Evolutionary conservation across 2,888 invertebrate genomes (phyloP), one percentile per base, ranked within the genome.

Genomic region (Drosophila formosana): DNA sequence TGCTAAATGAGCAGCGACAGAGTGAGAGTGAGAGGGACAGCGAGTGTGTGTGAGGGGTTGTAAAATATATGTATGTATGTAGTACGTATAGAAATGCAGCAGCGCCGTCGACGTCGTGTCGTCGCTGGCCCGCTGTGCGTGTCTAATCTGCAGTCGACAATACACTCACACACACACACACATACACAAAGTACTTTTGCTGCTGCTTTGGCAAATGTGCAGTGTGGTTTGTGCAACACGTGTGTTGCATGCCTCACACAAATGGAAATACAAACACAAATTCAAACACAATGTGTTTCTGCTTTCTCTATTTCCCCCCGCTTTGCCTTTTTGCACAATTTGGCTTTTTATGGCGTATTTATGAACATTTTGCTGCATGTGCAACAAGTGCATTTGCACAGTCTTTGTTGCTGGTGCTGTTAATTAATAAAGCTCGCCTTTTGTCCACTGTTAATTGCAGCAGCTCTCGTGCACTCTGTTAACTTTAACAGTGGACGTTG

Each of bases 151-250:
- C 55, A 52, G 32, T 8, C 32, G 9, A 9, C 13, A 30, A 28
- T 53, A 28, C 18, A 39, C 26, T 6, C 32, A 32, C 30, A 30
- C 30, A 8, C 8, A 7, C n/a, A n/a, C 18, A 18, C 18, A 18
- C 18, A 18, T 18, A 18, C 30, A 32, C 30, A 32, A 3, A 32
- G 9, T 23, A 9, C 23, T 34, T 58, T 61, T 30, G 18, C 32
- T 45, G 45, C 32, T 52, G 3, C 30, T 50, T 64, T 61, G 76
- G 70, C 64, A 64, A 34, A 45, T 61, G 61, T 18, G 18, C 63
- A 47, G 47, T 71, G 81, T 3, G 32, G 32, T 65, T 75, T 82
- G 82, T 87, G 88, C 82, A 82, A 82, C 82, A 82, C 78, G 82
- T 82, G 87, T 62, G 62, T 45, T 46, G 46, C 63, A 66, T 37